Evolutionary conservation across 2,113 vertebrate species (phyloP).

Genomic region (Himantopus leucocephalus): DNA sequence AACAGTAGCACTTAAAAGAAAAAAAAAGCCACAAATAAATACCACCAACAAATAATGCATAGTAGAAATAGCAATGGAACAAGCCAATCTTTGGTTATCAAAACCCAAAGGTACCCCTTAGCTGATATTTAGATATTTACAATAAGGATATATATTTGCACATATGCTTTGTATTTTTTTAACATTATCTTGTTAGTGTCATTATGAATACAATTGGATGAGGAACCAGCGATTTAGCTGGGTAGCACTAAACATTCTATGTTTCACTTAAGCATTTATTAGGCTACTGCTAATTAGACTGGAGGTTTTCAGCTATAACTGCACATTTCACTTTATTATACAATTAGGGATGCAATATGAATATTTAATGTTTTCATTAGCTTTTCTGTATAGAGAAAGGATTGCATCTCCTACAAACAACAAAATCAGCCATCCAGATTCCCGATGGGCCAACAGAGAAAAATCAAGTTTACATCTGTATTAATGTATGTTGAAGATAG

Average conservation of each 20-base stretch:
- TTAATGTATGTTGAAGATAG: background rate
- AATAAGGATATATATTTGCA: background rate
- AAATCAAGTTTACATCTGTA: background rate
- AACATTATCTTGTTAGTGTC: background rate
- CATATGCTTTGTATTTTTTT: background rate
- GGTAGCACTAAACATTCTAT: background rate
- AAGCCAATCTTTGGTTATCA: background rate
- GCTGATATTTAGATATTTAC: background rate
- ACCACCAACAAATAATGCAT: background rate
- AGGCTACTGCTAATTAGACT: conserved; percentile 15
- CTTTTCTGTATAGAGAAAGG: background rate
- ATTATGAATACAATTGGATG: background rate
- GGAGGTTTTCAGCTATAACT: background rate
- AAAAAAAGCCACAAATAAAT: background rate
- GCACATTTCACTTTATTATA: conserved; percentile 32
- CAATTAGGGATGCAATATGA: conserved; percentile 31
- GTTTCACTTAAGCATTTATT: conserved; percentile 25
- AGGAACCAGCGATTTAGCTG: background rate
- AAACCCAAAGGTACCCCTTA: background rate
- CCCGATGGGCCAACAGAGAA: background rate
- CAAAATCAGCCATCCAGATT: background rate
- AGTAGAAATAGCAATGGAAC: background rate
- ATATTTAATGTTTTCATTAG: conserved; percentile 59
- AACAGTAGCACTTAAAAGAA: background rate
- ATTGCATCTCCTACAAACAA: background rate